phyloP scores from a whole-genome alignment of 1,140 invertebrate species.

The Trichonephila clavata region DNA sequence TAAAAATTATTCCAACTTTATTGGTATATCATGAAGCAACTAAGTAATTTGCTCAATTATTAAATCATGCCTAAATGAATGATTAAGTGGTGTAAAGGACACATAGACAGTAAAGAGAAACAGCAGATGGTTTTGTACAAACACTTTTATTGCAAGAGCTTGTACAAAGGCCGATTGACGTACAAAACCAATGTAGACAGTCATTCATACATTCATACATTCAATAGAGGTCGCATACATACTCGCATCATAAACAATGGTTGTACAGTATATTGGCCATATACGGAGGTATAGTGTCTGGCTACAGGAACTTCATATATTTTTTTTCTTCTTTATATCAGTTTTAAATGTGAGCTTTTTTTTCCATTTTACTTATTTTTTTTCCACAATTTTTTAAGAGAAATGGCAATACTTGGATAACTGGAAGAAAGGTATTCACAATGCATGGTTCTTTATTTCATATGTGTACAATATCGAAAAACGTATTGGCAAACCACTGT shows the following conservation, averaged over 20 bases:
- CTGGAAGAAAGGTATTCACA: no score
- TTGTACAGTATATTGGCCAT: conserved; percentile 76
- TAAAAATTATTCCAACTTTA: no score
- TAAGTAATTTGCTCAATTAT: no score
- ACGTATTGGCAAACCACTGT: no score
- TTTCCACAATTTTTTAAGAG: neutral
- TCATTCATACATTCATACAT: conserved; percentile 58
- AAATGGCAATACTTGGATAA: neutral
- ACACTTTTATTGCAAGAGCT: conserved; percentile 77
- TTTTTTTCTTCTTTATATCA: conserved; percentile 21
- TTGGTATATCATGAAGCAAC: no score
- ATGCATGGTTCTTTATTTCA: no score
- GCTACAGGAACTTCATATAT: conserved; percentile 75
- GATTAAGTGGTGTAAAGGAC: no score
- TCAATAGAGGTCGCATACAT: conserved; percentile 27
- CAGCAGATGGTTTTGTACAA: conserved; percentile 58
- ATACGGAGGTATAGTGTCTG: conserved; percentile 77
- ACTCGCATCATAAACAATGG: conserved; percentile 66
- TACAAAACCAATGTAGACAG: conserved; percentile 74
- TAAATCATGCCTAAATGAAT: no score
- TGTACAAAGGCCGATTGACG: conserved; percentile 76
- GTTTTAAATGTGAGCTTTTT: neutral
- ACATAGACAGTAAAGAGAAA: neutral
- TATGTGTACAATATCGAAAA: no score
- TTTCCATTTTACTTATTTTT: neutral